Conservation (phyloP, 1,140 invertebrate genomes). For the Nasonia giraulti region DNA sequence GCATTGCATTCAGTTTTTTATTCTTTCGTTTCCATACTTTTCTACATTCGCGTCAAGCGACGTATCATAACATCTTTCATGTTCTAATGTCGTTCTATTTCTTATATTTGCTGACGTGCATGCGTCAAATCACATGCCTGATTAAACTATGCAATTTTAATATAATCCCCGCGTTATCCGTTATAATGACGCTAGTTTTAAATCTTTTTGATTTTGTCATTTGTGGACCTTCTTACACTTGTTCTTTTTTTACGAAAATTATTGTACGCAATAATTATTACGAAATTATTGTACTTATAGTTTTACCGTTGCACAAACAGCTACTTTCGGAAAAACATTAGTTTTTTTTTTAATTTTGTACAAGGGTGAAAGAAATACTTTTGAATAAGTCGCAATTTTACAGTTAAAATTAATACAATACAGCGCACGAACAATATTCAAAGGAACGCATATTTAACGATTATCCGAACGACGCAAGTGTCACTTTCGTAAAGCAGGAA, state of each 20-base stretch:
- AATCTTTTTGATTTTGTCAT: slow-evolving; percentile 19
- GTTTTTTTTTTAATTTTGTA: slow-evolving; percentile 3
- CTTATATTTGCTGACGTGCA: background rate
- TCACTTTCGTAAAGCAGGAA: slow-evolving; percentile 7
- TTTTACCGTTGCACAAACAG: slow-evolving; percentile 11
- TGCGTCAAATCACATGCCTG: slow-evolving; percentile 3
- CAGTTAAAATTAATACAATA: background rate
- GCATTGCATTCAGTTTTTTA: slow-evolving; percentile 17
- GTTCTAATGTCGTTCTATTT: background rate
- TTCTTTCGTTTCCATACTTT: background rate
- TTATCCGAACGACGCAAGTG: background rate
- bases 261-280: slow-evolving; percentile 15
- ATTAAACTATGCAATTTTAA: slow-evolving; percentile 14
- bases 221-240: slow-evolving; percentile 5
- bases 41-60: background rate
- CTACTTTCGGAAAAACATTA: slow-evolving; percentile 24
- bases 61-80: background rate
- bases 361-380: background rate
- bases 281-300: slow-evolving; percentile 30
- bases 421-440: slow-evolving; percentile 22
- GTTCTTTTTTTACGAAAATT: slow-evolving; percentile 8
- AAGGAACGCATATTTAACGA: slow-evolving; percentile 28
- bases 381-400: slow-evolving; percentile 29
- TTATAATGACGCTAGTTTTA: slow-evolving; percentile 20
- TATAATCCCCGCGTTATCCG: slow-evolving; percentile 25